These are phyloP conservation scores for Pempheris klunzingeri DNA, from an alignment of 2,797 vertebrate species.

Conservation along the genomic window DNA sequence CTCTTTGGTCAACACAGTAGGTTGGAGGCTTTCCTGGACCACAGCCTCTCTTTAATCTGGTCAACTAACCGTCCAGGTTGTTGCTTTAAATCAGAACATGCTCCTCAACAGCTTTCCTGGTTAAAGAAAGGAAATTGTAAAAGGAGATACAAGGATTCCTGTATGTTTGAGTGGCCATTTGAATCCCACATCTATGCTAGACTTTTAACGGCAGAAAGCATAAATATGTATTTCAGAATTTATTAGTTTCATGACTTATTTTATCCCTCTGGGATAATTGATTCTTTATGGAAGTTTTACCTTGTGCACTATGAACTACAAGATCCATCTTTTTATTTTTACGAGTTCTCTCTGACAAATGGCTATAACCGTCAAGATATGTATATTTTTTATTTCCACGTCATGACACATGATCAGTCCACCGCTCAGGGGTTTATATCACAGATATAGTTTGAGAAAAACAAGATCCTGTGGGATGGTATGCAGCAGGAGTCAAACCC, in stretches of 20 bases:
- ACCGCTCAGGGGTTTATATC: conserved; percentile 46
- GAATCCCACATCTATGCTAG: not conserved
- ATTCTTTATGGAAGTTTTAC: not conserved
- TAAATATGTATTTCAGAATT: not conserved
- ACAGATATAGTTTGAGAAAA: conserved; percentile 35
- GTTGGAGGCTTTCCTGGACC: conserved; percentile 21
- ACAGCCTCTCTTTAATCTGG: conserved; percentile 16
- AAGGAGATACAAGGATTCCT: not conserved
- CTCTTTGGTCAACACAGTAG: conserved; percentile 38
- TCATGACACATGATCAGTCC: conserved; percentile 44
- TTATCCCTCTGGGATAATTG: not conserved
- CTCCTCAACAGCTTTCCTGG: not conserved
- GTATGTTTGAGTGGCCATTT: not conserved
- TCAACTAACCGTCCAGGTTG: conserved; percentile 26
- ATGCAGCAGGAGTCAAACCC: conserved; percentile 24
- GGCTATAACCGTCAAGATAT: conserved; percentile 15
- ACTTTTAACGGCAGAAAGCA: not conserved
- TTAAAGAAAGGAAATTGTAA: not conserved
- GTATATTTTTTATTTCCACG: conserved; percentile 24
- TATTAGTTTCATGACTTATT: conserved; percentile 1
- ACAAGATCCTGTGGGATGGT: conserved; percentile 38
- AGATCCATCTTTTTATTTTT: not conserved
- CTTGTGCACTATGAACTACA: not conserved
- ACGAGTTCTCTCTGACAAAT: conserved; percentile 16
- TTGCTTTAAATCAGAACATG: conserved; percentile 25